These are phyloP conservation scores for Rotaria magnacalcarata DNA, from an alignment of 2,888 invertebrate species.

Conservation along the genomic window DNA sequence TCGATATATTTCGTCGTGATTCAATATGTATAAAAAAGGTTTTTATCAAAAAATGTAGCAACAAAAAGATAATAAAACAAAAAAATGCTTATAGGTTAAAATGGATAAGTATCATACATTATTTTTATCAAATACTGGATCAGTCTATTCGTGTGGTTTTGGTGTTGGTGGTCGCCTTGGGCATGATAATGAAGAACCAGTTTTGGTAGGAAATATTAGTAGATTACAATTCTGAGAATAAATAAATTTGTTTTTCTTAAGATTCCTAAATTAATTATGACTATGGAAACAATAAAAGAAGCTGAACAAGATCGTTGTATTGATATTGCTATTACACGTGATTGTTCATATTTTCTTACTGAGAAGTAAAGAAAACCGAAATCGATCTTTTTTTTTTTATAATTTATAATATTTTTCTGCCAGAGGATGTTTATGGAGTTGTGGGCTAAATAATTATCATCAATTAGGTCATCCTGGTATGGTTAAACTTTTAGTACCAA, in stretches of 20 bases:
- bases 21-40: slow-evolving; percentile 65
- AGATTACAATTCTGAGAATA: not conserved
- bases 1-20: slow-evolving; percentile 64
- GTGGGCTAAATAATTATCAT: slow-evolving; percentile 64
- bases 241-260: slow-evolving; percentile 47
- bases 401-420: slow-evolving; percentile 47
- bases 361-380: slow-evolving; percentile 60
- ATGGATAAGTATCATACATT: slow-evolving; percentile 74
- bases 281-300: slow-evolving; percentile 57
- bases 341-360: slow-evolving; percentile 69
- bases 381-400: slow-evolving; percentile 42
- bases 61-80: not conserved
- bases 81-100: slow-evolving; percentile 63
- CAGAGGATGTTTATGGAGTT: slow-evolving; percentile 66
- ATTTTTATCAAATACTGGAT: slow-evolving; percentile 65
- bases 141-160: slow-evolving; percentile 74
- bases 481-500: slow-evolving; percentile 61
- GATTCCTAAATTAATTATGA: slow-evolving; percentile 53
- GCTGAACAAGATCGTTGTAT: slow-evolving; percentile 61
- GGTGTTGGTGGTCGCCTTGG: slow-evolving; percentile 74
- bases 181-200: slow-evolving; percentile 63
- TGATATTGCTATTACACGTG: slow-evolving; percentile 65
- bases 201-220: slow-evolving; percentile 50
- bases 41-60: not conserved
- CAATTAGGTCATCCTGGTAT: slow-evolving; percentile 67